Evolutionary conservation across 2,888 invertebrate genomes (phyloP).

Genomic region (Phasia obesa): DNA sequence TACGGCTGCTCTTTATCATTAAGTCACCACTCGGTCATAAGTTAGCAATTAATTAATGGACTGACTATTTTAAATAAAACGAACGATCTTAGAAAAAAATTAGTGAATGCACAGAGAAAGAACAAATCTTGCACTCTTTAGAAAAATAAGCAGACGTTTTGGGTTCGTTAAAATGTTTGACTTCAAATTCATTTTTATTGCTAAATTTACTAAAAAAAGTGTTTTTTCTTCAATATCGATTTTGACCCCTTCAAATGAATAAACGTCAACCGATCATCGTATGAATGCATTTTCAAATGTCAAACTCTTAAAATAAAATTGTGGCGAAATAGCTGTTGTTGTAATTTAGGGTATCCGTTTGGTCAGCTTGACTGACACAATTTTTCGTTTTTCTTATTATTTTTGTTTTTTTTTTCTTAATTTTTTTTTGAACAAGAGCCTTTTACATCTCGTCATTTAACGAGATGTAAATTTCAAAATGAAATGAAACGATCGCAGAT

Average conservation of each 20-base stretch:
- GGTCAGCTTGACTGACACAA: not conserved
- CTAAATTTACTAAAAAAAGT: no score
- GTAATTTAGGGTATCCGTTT: not conserved
- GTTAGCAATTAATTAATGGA: conserved; percentile 16
- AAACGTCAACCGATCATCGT: no score
- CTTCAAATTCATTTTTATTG: no score
- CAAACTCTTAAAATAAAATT: no score
- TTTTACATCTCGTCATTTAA: conserved; percentile 38
- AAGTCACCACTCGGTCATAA: conserved; percentile 18
- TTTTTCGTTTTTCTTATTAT: not conserved
- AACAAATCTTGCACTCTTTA: not conserved
- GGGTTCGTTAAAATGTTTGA: not conserved
- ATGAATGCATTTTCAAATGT: no score
- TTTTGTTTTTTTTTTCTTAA: conserved; percentile 2
- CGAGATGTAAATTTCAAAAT: conserved; percentile 33
- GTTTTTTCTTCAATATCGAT: no score
- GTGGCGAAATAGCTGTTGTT: no score
- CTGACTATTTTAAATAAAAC: conserved; percentile 18
- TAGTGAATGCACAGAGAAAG: not conserved
- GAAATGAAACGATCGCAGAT: conserved; percentile 9
- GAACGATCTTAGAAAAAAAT: not conserved
- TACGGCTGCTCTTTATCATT: conserved; percentile 27
- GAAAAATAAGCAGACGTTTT: not conserved
- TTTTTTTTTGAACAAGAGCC: no score
- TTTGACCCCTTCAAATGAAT: no score